A percentile compares a stretch with the other conserved stretches of the same genome.
These are phyloP conservation scores for Drepana falcataria DNA, from an alignment of 2,888 invertebrate genomes.

Conservation along the genomic window DNA sequence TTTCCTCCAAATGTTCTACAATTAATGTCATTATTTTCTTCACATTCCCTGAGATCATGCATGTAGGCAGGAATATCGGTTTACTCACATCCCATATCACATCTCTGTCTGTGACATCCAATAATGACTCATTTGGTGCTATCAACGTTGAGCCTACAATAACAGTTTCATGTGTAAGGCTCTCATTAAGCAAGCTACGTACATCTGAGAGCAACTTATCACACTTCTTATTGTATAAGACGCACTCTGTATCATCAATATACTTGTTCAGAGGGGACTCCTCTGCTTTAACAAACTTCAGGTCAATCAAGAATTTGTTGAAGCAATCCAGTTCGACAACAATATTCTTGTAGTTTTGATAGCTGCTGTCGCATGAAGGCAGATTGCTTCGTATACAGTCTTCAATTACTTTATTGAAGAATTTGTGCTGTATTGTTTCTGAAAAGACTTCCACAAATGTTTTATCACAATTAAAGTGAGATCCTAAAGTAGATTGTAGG, in stretches of 20 bases:
- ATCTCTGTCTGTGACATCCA: conserved; percentile 43
- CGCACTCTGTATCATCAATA: conserved; percentile 62
- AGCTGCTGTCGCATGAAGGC: conserved; percentile 62
- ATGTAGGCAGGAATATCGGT: conserved; percentile 63
- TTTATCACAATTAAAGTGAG: conserved; percentile 54
- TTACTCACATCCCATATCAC: conserved; percentile 48
- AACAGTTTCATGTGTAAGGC: conserved; percentile 53
- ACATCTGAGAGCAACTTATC: conserved; percentile 61
- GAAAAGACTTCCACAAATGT: conserved; percentile 65
- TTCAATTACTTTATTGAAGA: conserved; percentile 66
- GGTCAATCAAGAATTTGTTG: conserved; percentile 64
- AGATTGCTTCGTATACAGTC: conserved; percentile 64
- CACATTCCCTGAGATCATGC: conserved; percentile 63
- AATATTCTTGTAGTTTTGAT: conserved; percentile 59
- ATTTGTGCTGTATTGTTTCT: conserved; percentile 53
- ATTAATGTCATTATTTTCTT: conserved; percentile 56
- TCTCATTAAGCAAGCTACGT: conserved; percentile 49
- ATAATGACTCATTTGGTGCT: conserved; percentile 38
- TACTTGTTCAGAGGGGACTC: conserved; percentile 64
- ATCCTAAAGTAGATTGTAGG: conserved; percentile 61
- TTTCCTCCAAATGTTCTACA: conserved; percentile 61
- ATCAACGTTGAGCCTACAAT: conserved; percentile 39
- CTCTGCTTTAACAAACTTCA: conserved; percentile 59
- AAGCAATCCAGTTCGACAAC: conserved; percentile 64
- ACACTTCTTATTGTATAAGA: conserved; percentile 69